Conservation (phyloP, 2,113 vertebrate genomes). For the Maccullochella peelii region DNA sequence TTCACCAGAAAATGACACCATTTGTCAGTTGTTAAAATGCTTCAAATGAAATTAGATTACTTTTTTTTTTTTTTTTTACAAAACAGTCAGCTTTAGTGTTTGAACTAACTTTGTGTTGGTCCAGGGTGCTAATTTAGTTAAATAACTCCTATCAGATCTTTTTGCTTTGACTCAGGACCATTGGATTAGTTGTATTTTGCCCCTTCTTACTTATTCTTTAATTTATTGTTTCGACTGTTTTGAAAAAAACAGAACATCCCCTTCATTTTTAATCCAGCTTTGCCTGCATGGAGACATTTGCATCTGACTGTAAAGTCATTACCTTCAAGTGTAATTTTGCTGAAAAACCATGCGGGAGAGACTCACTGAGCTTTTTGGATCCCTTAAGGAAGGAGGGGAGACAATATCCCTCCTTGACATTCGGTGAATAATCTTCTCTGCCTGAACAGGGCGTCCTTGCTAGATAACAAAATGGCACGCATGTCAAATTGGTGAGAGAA, state of each 20-base stretch:
- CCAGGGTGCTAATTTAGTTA: background rate
- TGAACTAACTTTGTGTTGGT: background rate
- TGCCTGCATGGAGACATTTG: constrained; percentile 38
- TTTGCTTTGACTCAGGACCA: background rate
- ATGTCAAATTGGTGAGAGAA: constrained; percentile 78
- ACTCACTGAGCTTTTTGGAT: constrained; percentile 50
- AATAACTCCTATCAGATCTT: background rate
- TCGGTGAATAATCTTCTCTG: constrained; percentile 74
- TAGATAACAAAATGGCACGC: constrained; percentile 82
- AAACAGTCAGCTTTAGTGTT: background rate
- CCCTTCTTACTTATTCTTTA: background rate
- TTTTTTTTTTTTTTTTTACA: background rate
- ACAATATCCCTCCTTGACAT: constrained; percentile 77
- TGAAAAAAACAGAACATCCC: background rate
- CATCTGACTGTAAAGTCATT: constrained; percentile 49
- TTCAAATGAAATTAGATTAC: background rate
- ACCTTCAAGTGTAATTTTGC: constrained; percentile 51
- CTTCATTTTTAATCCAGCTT: constrained; percentile 47
- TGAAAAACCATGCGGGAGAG: background rate
- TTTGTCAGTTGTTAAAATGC: background rate
- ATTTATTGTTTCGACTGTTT: constrained; percentile 10
- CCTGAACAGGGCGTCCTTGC: constrained; percentile 57
- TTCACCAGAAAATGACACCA: background rate
- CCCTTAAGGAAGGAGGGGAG: constrained; percentile 40
- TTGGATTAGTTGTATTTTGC: background rate